These are phyloP conservation scores for Morelia viridis DNA, from an alignment of 2,797 vertebrate genomes.

Conservation along the genomic window DNA sequence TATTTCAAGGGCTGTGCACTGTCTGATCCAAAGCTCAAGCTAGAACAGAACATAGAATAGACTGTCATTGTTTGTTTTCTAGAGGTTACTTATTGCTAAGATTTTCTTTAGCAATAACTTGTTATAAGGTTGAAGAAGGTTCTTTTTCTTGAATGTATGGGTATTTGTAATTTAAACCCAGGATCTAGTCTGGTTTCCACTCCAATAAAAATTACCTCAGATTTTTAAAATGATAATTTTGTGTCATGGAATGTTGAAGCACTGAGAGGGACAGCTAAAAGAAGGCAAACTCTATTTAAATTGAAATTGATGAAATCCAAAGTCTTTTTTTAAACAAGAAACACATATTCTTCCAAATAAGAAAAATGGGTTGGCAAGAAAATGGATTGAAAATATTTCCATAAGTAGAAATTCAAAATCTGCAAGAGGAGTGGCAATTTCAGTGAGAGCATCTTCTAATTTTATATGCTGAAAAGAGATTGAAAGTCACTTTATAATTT, in stretches of 20 bases:
- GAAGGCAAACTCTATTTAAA: neutral
- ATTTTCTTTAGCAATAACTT: neutral
- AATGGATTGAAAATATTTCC: neutral
- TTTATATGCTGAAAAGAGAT: neutral
- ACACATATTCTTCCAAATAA: neutral
- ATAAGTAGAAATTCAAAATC: neutral
- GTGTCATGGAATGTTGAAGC: neutral
- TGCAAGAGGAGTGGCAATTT: neutral
- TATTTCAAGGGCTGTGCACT: neutral
- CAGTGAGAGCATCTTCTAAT: neutral
- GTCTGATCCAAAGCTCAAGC: neutral
- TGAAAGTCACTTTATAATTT: neutral
- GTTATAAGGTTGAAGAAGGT: neutral
- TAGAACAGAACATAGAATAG: neutral
- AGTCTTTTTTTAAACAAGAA: neutral
- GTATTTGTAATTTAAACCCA: neutral
- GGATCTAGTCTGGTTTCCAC: neutral
- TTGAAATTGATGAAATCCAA: neutral
- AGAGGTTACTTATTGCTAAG: neutral
- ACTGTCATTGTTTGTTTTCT: neutral
- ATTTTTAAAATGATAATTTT: neutral
- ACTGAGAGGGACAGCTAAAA: neutral
- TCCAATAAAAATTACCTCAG: neutral
- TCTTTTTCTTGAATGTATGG: neutral
- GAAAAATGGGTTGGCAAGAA: neutral